Percentiles rank a stretch among this genome's conserved stretches.
These are phyloP conservation scores for Monoplex corrugatus DNA, from an alignment of 2,888 invertebrate species.

Conservation along the genomic window DNA sequence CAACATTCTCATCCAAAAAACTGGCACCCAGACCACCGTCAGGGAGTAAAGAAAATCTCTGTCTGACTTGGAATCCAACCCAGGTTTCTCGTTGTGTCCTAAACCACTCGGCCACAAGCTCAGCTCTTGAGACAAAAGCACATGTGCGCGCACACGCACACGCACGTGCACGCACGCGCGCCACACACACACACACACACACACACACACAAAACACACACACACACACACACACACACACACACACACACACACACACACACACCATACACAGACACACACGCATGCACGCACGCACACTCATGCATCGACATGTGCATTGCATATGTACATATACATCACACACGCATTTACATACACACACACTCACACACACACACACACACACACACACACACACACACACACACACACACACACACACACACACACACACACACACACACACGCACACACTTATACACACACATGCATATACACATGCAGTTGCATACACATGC, in stretches of 20 bases:
- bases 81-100: too few species aligned
- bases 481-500: too few species aligned
- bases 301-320: too few species aligned
- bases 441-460: background rate
- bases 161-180: background rate
- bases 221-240: background rate
- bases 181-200: background rate
- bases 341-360: background rate
- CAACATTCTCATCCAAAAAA: too few species aligned
- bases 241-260: background rate
- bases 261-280: background rate
- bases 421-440: background rate
- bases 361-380: background rate
- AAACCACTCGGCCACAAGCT: too few species aligned
- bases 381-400: background rate
- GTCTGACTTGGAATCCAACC: too few species aligned
- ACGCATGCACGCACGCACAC: background rate
- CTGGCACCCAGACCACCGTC: too few species aligned
- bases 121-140: too few species aligned
- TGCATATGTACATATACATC: too few species aligned
- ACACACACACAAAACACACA: background rate
- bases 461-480: too few species aligned
- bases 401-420: background rate
- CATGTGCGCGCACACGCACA: background rate
- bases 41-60: too few species aligned